Conservation (phyloP, 2,113 vertebrate species). For the Phylloscopus trochilus region DNA sequence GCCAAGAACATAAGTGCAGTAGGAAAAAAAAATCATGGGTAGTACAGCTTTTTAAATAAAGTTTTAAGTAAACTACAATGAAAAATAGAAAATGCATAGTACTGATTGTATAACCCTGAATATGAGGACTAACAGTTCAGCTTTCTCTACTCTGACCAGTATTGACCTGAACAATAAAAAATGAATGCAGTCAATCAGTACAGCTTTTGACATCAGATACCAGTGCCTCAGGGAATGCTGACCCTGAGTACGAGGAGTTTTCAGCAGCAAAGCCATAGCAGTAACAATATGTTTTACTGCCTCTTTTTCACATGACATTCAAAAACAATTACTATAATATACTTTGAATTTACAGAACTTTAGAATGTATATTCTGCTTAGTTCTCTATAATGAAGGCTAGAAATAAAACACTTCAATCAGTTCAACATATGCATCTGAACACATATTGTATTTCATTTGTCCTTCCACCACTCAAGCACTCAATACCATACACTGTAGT, state of each 20-base stretch:
- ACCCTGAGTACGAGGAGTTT: not conserved
- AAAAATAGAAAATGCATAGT: not conserved
- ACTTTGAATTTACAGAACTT: not conserved
- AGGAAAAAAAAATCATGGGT: not conserved
- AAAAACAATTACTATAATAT: not conserved
- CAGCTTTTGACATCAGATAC: slow-evolving; percentile 4
- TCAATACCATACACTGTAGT: not conserved
- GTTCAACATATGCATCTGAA: not conserved
- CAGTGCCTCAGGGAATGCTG: not conserved
- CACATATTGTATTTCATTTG: not conserved
- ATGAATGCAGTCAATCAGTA: not conserved
- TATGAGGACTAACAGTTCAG: not conserved
- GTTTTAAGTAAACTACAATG: not conserved
- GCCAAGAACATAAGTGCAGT: not conserved
- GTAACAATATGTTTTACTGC: not conserved
- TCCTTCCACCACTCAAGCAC: not conserved
- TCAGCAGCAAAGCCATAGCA: not conserved
- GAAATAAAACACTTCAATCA: not conserved
- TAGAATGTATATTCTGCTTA: not conserved
- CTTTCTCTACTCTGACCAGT: not conserved
- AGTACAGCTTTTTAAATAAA: not conserved
- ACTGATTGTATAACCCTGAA: not conserved
- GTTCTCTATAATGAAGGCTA: not conserved
- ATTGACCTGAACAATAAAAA: slow-evolving; percentile 23
- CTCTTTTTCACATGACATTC: not conserved